Percentiles rank a stretch among this genome's conserved stretches.
Evolutionary conservation across 2,113 vertebrate species (phyloP).

Genomic region (Narcine bancroftii): DNA sequence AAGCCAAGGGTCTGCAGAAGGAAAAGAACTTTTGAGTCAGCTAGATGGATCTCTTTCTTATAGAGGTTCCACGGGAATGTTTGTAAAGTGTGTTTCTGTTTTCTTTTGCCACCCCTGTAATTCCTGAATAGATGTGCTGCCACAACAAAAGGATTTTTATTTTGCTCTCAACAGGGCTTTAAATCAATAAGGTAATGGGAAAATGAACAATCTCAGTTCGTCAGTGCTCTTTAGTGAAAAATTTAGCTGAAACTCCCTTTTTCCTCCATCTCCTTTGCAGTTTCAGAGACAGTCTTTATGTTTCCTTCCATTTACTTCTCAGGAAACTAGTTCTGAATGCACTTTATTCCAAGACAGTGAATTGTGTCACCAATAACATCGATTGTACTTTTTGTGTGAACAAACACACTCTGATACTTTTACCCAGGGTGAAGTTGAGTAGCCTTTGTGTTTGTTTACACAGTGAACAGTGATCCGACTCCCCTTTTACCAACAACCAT

Average conservation of each 20-base stretch:
- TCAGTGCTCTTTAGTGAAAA: background rate
- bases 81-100: background rate
- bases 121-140: background rate
- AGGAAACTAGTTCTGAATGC: background rate
- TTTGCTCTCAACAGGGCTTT: background rate
- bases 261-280: background rate
- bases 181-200: slow-evolving; percentile 17
- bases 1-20: background rate
- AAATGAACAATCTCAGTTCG: background rate
- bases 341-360: background rate
- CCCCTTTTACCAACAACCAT: background rate
- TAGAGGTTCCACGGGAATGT: too few species aligned
- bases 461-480: too few species aligned
- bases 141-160: background rate
- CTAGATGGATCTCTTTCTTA: background rate
- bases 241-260: background rate
- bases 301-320: background rate
- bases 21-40: background rate
- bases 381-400: background rate
- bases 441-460: background rate
- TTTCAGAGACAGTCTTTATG: background rate
- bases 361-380: background rate
- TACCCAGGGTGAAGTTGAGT: background rate
- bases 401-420: background rate
- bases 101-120: too few species aligned